These are phyloP conservation scores for Nephotettix cincticeps DNA, from an alignment of 1,140 invertebrate genomes.

Conservation along the genomic window DNA sequence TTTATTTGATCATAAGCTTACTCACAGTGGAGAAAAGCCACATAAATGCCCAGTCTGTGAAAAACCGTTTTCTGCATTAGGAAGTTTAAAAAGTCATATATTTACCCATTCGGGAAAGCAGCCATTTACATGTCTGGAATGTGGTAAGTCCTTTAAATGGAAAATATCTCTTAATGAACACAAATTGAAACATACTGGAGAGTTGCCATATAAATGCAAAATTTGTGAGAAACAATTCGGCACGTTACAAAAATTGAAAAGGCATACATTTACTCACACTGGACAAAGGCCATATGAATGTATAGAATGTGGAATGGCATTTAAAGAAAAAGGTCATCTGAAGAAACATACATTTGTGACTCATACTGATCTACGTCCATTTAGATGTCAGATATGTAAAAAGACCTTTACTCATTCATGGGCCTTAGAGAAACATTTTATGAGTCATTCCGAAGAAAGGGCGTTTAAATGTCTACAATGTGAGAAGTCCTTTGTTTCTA, in stretches of 20 bases:
- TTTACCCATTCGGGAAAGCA: neutral
- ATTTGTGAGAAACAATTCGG: neutral
- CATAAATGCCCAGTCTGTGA: neutral
- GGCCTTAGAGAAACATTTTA: no score
- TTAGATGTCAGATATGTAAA: no score
- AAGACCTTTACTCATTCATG: no score
- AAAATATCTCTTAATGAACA: neutral
- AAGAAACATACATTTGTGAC: no score
- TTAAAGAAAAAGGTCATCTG: neutral
- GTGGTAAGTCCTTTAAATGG: neutral
- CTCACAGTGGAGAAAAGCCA: constrained; percentile 10
- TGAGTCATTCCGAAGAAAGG: no score
- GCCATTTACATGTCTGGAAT: constrained; percentile 4
- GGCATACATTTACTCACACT: no score
- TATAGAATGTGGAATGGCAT: neutral
- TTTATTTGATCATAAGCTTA: neutral
- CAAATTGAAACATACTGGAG: neutral
- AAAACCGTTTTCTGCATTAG: no score
- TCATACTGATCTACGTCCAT: no score
- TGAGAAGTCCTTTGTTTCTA: no score
- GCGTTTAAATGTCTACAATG: no score
- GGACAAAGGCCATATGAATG: neutral
- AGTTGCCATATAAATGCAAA: neutral
- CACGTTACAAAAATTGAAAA: neutral
- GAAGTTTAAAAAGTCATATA: neutral